These are phyloP conservation scores for Drosophila mettleri DNA, from an alignment of 2,888 invertebrate species.

Conservation along the genomic window DNA sequence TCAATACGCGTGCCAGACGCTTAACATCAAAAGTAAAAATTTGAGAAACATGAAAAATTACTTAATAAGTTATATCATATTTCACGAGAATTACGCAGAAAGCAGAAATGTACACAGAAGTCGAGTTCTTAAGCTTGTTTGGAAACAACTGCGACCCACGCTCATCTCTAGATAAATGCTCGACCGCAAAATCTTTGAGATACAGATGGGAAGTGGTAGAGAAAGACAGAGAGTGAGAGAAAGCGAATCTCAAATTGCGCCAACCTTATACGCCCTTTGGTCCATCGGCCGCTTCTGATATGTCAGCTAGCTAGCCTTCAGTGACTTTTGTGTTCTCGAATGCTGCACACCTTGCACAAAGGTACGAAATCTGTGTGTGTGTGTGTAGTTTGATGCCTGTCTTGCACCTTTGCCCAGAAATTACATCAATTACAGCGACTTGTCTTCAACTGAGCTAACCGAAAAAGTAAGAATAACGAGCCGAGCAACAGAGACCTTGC, in stretches of 20 bases:
- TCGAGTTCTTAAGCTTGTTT: not conserved
- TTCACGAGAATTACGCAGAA: not conserved
- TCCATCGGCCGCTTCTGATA: conserved; percentile 29
- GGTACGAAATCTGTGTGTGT: conserved; percentile 25
- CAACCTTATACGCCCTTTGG: conserved; percentile 4
- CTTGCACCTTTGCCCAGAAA: conserved; percentile 68
- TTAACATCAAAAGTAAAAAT: not conserved
- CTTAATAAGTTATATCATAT: not conserved
- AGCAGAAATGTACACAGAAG: not conserved
- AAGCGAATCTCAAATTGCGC: conserved; percentile 35
- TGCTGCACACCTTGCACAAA: conserved; percentile 43
- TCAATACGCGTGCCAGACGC: not conserved
- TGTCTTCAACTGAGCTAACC: conserved; percentile 72
- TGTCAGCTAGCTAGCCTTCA: conserved; percentile 33
- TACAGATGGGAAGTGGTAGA: not conserved
- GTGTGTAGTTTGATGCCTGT: conserved; percentile 71
- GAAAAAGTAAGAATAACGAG: conserved; percentile 78
- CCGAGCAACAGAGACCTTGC: conserved; percentile 52
- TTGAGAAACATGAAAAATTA: not conserved
- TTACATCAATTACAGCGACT: conserved; percentile 77
- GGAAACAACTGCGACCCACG: not conserved
- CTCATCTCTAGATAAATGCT: conserved; percentile 16
- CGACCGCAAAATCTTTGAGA: conserved; percentile 10
- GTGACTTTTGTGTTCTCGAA: conserved; percentile 32
- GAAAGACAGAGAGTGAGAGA: not conserved